A percentile compares a stretch with the other conserved stretches of the same genome.
phyloP scores from a whole-genome alignment of 2,888 invertebrate species.

The Meiosimyza platycephala region DNA sequence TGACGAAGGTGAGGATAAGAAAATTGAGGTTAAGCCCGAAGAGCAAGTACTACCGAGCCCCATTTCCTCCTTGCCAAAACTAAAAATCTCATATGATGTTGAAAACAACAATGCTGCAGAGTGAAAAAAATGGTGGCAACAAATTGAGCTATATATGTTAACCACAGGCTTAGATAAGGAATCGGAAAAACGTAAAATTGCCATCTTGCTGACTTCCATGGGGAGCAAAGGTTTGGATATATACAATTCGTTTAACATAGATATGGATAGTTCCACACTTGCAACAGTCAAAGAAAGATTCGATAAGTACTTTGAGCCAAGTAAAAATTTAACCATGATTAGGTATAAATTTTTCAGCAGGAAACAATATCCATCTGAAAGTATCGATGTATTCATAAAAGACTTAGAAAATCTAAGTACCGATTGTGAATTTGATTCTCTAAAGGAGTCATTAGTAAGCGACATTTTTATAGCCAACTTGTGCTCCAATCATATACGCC shows the following conservation, averaged over 20 bases:
- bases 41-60: not conserved
- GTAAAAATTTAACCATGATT: conserved; percentile 31
- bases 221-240: conserved; percentile 12
- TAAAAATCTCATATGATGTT: conserved; percentile 17
- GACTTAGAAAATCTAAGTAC: conserved; percentile 33
- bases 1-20: no score
- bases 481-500: conserved; percentile 32
- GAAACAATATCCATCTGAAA: conserved; percentile 18
- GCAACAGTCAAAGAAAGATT: not conserved
- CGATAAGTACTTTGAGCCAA: conserved; percentile 31
- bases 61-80: not conserved
- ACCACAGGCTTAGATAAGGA: conserved; percentile 19
- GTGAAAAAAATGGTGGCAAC: conserved; percentile 35
- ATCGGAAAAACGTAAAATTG: conserved; percentile 28
- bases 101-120: conserved; percentile 30
- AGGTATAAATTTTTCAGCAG: conserved; percentile 31
- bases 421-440: conserved; percentile 24
- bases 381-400: conserved; percentile 26
- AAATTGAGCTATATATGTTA: conserved; percentile 21
- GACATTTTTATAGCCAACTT: conserved; percentile 35
- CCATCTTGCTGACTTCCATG: conserved; percentile 28
- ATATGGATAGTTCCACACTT: not conserved
- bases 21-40: not conserved
- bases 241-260: conserved; percentile 16
- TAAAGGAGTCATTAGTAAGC: conserved; percentile 31